phyloP scores from a whole-genome alignment of 1,140 invertebrate genomes.

The Manduca sexta region DNA sequence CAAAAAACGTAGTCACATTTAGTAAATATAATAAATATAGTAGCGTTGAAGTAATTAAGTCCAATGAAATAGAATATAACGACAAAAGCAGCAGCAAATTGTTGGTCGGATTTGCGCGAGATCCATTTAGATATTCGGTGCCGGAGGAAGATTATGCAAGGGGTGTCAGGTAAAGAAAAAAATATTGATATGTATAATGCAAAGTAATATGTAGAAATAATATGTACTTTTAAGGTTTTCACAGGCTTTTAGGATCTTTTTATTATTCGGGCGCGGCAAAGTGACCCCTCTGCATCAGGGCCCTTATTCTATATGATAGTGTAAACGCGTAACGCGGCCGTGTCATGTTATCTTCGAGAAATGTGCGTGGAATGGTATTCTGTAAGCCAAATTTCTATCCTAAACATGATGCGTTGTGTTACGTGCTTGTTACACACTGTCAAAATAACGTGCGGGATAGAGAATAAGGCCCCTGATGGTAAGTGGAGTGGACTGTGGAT shows the following conservation, averaged over 20 bases:
- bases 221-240: background rate
- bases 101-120: slow-evolving; percentile 49
- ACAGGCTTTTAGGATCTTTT: background rate
- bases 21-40: slow-evolving; percentile 11
- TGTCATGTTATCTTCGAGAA: no score
- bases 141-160: slow-evolving; percentile 49
- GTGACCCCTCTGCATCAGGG: no score
- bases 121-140: slow-evolving; percentile 53
- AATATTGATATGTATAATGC: background rate
- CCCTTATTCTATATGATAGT: no score
- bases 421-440: no score
- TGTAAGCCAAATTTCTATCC: no score
- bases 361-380: no score
- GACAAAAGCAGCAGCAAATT: slow-evolving; percentile 24
- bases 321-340: no score
- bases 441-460: no score
- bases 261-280: no score
- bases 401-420: no score
- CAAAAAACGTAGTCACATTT: slow-evolving; percentile 9
- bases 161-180: slow-evolving; percentile 45
- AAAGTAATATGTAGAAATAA: background rate
- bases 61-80: slow-evolving; percentile 21
- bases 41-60: slow-evolving; percentile 27
- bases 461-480: no score
- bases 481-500: no score